Base-by-base conservation (phyloP, 2,113 vertebrate species). In the Atherinomorus stipes region DNA sequence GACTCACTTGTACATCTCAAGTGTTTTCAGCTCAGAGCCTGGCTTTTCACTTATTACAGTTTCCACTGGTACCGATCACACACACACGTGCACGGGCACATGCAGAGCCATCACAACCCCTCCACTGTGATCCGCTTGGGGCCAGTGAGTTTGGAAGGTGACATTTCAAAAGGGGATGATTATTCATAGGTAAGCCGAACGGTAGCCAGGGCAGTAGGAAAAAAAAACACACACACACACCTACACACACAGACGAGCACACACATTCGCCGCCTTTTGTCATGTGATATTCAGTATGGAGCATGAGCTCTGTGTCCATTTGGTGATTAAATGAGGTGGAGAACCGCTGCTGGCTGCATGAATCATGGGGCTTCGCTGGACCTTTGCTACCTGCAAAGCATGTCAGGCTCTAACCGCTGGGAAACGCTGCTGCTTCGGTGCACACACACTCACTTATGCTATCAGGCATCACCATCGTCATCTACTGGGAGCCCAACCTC, bases 301-400 rank as follows among this genome's bases (percentile, higher is more conserved):
- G 76, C 71, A 74, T 81, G 81, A 84, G 81, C 74, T 86, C 63
- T 51, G 74, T 85, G 74, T 88, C 84, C 78, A 75, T 81, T 82
- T 70, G 85, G 85, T 89, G 85, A 90, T 90, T 91, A 91, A 91
- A 91, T 90, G 72, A 89, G 83, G 68, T 78, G 78, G 76, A 75
- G 87, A 78, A 74, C 70, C 23, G 79, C 84, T 83, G 79, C 25
- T 64, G 74, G 81, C 74, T 81, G 75, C 81, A 90, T 89, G 78
- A 90, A 80, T 90, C 88, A 90, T 73, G 22, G 53, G 37, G 34
- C 76, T 78, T 60, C 0, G 6, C 45, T 19, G 49, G 69, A 78
- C 31, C 40, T 62, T 62, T 13, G 61, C 65, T 66, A 81, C 76
- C 74, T 76, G 67, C 61, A 64, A 76, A 66, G 65, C 64, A 63